Conservation (phyloP, 2,888 invertebrate species). For the Mylabris sibirica region DNA sequence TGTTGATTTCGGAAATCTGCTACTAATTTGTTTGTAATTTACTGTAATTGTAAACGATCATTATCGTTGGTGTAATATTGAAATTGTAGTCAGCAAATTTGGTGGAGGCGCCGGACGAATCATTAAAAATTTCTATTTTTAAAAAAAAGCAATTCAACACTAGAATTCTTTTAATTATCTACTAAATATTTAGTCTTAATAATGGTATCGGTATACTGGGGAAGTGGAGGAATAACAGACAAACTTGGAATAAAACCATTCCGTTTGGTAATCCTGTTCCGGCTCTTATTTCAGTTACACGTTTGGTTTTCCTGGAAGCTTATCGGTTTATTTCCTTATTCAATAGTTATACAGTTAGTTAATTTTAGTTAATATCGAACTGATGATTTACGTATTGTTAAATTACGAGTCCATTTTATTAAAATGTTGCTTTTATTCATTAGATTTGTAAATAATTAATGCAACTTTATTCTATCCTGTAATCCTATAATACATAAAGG, state of each 20-base stretch:
- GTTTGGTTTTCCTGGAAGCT: slow-evolving; percentile 3
- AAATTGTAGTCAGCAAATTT: not conserved
- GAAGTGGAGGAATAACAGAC: not conserved
- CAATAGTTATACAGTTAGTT: not conserved
- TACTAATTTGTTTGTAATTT: slow-evolving; percentile 13
- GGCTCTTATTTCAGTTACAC: slow-evolving; percentile 1
- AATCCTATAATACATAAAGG: too few species aligned
- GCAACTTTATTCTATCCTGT: too few species aligned
- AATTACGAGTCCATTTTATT: not conserved
- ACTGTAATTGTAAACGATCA: not conserved
- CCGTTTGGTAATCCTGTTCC: not conserved
- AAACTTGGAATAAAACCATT: not conserved
- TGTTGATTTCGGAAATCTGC: slow-evolving; percentile 13
- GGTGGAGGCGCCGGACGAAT: slow-evolving; percentile 11
- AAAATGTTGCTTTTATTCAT: not conserved
- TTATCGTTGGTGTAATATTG: not conserved
- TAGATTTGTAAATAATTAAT: not conserved
- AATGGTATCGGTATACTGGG: not conserved
- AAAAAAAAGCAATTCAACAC: too few species aligned
- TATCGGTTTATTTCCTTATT: not conserved
- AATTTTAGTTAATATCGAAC: not conserved
- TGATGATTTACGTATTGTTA: not conserved
- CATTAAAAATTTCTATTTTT: not conserved
- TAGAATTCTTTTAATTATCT: not conserved
- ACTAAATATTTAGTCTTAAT: not conserved